Evolutionary conservation across 2,113 vertebrate genomes (phyloP).

Genomic region (pig (Sus scrofa)): DNA sequence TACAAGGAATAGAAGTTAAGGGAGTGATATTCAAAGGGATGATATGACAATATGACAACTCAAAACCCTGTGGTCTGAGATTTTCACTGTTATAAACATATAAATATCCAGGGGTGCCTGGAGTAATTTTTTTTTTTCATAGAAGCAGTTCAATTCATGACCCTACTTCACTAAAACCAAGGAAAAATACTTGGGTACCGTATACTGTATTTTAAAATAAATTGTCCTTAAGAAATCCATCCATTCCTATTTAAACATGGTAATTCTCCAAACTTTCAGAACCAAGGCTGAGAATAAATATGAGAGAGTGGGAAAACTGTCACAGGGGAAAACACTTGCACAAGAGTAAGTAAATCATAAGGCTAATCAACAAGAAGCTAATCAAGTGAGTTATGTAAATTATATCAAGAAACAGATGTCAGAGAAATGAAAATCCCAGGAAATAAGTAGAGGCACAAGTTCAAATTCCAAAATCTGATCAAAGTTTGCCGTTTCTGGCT

Average conservation of each 20-base stretch:
- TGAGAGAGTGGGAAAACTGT: not conserved
- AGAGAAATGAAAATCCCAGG: too few species aligned
- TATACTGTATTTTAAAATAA: not conserved
- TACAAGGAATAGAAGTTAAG: too few species aligned
- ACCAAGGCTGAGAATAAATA: not conserved
- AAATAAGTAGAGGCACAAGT: too few species aligned
- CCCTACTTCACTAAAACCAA: not conserved
- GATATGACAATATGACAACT: too few species aligned
- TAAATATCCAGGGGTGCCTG: not conserved
- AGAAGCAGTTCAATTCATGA: not conserved
- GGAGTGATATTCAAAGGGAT: too few species aligned
- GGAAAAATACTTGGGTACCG: not conserved
- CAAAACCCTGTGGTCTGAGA: not conserved
- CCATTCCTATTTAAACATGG: not conserved
- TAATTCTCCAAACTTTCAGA: not conserved
- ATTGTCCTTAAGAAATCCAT: not conserved
- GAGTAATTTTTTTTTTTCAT: not conserved
- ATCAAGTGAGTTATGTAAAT: too few species aligned
- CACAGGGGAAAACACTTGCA: too few species aligned
- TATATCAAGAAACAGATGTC: too few species aligned
- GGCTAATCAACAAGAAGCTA: too few species aligned
- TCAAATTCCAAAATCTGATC: too few species aligned
- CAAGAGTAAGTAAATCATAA: too few species aligned
- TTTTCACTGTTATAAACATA: not conserved
- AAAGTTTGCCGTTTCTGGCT: too few species aligned